Percentiles rank a stretch among this genome's conserved stretches.
Evolutionary conservation across 2,797 vertebrate genomes (phyloP).

Genomic region (Melanotaenia parkinsoni): DNA sequence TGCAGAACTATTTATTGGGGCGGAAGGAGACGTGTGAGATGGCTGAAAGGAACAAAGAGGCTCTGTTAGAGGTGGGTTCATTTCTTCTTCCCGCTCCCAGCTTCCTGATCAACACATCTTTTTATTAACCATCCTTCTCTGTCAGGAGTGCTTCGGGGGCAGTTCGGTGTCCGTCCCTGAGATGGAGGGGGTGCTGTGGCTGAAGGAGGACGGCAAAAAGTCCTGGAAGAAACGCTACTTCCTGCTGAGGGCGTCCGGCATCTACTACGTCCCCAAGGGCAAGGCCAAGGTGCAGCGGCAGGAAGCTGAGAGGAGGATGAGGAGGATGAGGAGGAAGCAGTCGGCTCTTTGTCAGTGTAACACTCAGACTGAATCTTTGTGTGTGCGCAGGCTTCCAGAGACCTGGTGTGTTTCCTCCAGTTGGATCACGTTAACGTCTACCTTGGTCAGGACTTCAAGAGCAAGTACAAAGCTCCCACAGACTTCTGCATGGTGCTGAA

Average conservation of each 20-base stretch:
- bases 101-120: no score
- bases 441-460: constrained; percentile 95
- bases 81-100: background rate
- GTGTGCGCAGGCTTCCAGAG: constrained; percentile 88
- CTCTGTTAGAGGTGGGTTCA: constrained; percentile 90
- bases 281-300: constrained; percentile 71
- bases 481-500: constrained; percentile 97
- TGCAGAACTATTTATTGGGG: constrained; percentile 96
- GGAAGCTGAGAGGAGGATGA: background rate
- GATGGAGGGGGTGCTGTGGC: constrained; percentile 96
- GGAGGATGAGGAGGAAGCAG: background rate
- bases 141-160: constrained; percentile 96
- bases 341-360: no score
- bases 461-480: constrained; percentile 97
- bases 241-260: constrained; percentile 94
- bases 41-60: constrained; percentile 98
- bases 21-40: constrained; percentile 97
- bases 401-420: constrained; percentile 96
- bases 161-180: constrained; percentile 96
- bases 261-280: constrained; percentile 97
- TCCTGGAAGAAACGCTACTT: constrained; percentile 99
- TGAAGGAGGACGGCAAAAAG: constrained; percentile 98
- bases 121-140: background rate
- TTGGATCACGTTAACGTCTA: constrained; percentile 97
- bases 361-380: background rate